phyloP scores from a whole-genome alignment of 2,888 invertebrate genomes.

The Empis livida region DNA sequence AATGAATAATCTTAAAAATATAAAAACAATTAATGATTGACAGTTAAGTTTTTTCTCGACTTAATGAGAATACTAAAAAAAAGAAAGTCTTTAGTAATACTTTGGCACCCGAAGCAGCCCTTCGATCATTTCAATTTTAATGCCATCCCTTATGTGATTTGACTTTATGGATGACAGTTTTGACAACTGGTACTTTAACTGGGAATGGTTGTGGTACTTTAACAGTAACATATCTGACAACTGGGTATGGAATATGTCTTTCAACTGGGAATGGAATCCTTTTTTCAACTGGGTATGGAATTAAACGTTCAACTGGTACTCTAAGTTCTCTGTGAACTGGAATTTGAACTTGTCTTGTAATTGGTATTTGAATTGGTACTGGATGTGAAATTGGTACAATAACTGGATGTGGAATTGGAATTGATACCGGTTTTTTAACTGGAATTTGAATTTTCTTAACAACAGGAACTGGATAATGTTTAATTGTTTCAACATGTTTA shows the following conservation, averaged over 20 bases:
- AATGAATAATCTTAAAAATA: too few relatives aligned
- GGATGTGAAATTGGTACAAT: constrained; percentile 63
- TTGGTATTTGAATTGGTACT: constrained; percentile 63
- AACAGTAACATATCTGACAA: constrained; percentile 62
- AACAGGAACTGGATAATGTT: constrained; percentile 48
- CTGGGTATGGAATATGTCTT: constrained; percentile 56
- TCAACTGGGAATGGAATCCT: constrained; percentile 61
- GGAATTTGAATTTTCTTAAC: constrained; percentile 63
- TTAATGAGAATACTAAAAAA: too few relatives aligned
- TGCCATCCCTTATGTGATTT: constrained; percentile 14
- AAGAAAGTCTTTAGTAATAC: too few relatives aligned
- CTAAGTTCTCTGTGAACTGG: constrained; percentile 51
- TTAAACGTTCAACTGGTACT: constrained; percentile 46
- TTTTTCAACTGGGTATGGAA: constrained; percentile 61
- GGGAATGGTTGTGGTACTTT: constrained; percentile 69
- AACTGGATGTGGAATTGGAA: constrained; percentile 63
- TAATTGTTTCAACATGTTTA: constrained; percentile 42
- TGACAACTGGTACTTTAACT: constrained; percentile 57
- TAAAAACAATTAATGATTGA: too few relatives aligned
- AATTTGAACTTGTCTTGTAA: constrained; percentile 60
- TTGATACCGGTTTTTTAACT: constrained; percentile 54
- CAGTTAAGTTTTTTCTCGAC: too few relatives aligned
- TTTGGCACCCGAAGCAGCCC: too few relatives aligned
- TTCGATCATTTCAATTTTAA: too few relatives aligned
- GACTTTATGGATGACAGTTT: constrained; percentile 45